Percentiles rank a stretch among this genome's conserved stretches.
These are phyloP conservation scores for Colletes latitarsis DNA, from an alignment of 1,140 invertebrate species.

Conservation along the genomic window DNA sequence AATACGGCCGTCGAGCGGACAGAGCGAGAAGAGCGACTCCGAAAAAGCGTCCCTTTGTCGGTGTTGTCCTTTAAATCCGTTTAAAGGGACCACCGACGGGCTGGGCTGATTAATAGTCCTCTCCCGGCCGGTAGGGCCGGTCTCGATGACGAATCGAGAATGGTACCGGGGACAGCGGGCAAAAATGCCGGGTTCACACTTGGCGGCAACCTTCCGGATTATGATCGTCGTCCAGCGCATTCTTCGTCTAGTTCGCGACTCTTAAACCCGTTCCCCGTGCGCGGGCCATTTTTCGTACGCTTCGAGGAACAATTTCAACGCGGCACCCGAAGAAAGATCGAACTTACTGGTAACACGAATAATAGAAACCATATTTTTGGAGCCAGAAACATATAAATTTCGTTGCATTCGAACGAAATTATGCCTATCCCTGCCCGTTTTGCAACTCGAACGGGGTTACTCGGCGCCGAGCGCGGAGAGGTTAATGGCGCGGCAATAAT, in stretches of 20 bases:
- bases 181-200: slow-evolving; percentile 75
- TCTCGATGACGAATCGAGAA: slow-evolving; percentile 77
- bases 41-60: slow-evolving; percentile 71
- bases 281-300: too few relatives aligned
- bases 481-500: too few relatives aligned
- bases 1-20: slow-evolving; percentile 8
- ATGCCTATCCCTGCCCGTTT: too few relatives aligned
- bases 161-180: slow-evolving; percentile 66
- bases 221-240: slow-evolving; percentile 36
- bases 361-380: too few relatives aligned
- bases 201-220: slow-evolving; percentile 40
- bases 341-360: too few relatives aligned
- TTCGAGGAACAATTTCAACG: too few relatives aligned
- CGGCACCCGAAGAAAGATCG: too few relatives aligned
- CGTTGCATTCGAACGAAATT: too few relatives aligned
- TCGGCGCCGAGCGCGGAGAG: too few relatives aligned
- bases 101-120: slow-evolving; percentile 74
- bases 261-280: too few relatives aligned
- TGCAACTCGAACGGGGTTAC: too few relatives aligned
- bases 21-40: slow-evolving; percentile 17
- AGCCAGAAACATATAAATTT: too few relatives aligned
- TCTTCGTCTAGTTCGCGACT: slow-evolving; percentile 27
- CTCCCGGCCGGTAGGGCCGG: slow-evolving; percentile 53
- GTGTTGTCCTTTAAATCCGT: slow-evolving; percentile 72
- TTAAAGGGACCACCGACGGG: slow-evolving; percentile 76